These are phyloP conservation scores for Heterocephalus glaber DNA, from an alignment of 2,113 vertebrate species.

Conservation along the genomic window DNA sequence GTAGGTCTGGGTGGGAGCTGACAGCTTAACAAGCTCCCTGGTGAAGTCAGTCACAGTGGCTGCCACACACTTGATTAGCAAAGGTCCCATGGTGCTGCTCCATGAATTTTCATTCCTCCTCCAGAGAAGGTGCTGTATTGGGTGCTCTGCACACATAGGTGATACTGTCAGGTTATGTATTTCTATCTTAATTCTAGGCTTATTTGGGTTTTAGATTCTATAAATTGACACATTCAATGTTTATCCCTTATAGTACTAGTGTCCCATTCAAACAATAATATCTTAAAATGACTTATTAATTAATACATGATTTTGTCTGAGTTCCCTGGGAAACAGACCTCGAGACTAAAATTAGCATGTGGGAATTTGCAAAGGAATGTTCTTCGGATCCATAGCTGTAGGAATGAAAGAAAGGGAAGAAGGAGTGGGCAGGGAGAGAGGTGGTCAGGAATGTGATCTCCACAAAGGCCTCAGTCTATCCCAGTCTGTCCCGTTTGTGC, in stretches of 20 bases:
- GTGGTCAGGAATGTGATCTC: background rate
- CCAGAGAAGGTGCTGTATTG: background rate
- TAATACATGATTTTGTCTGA: background rate
- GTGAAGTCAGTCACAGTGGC: background rate
- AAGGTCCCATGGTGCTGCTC: background rate
- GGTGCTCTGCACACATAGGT: background rate
- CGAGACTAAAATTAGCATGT: background rate
- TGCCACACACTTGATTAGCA: background rate
- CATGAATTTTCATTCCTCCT: background rate
- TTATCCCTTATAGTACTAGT: background rate
- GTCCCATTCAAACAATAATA: background rate
- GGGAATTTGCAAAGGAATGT: background rate
- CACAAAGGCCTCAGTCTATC: background rate
- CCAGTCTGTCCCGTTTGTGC: background rate
- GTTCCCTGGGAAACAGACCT: background rate
- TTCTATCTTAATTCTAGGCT: background rate
- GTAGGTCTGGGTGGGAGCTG: background rate
- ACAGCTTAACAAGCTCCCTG: background rate
- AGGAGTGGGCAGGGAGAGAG: background rate
- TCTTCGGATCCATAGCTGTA: background rate
- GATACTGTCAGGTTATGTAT: background rate
- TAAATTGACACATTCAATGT: background rate
- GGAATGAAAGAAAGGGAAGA: background rate
- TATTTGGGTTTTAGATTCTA: background rate
- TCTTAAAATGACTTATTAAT: slow-evolving; percentile 22